A percentile compares a stretch with the other conserved stretches of the same genome.
Evolutionary conservation across 1,140 invertebrate species (phyloP).

Genomic region (Drosophila aff.): DNA sequence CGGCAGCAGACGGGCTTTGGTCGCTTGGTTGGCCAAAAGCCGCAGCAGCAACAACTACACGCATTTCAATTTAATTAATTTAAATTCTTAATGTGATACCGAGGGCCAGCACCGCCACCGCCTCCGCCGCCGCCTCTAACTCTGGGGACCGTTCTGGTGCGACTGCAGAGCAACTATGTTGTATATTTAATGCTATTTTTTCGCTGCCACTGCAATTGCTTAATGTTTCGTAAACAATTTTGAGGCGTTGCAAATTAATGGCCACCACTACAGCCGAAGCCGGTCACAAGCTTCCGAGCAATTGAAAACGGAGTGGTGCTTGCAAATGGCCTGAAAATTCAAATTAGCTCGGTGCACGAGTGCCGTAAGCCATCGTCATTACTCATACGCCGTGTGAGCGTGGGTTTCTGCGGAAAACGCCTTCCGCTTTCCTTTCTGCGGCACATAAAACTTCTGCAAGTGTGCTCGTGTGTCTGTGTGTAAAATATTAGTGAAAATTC

Average conservation of each 20-base stretch:
- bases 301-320: slow-evolving; percentile 56
- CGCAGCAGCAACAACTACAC: slow-evolving; percentile 49
- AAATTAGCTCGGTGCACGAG: slow-evolving; percentile 44
- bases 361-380: slow-evolving; percentile 39
- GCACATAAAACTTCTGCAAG: slow-evolving; percentile 18
- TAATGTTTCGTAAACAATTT: slow-evolving; percentile 75
- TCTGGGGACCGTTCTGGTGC: slow-evolving; percentile 28
- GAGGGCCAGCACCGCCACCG: slow-evolving; percentile 17
- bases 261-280: slow-evolving; percentile 39
- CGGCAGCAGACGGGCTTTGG: slow-evolving; percentile 25
- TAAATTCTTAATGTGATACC: slow-evolving; percentile 82
- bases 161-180: slow-evolving; percentile 29
- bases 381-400: slow-evolving; percentile 42
- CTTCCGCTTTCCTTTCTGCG: not conserved
- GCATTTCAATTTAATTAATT: slow-evolving; percentile 83
- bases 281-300: slow-evolving; percentile 66
- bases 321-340: slow-evolving; percentile 49
- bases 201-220: slow-evolving; percentile 73
- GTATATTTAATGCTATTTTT: slow-evolving; percentile 59
- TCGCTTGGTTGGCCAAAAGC: slow-evolving; percentile 36
- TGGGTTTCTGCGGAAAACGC: slow-evolving; percentile 9
- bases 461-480: slow-evolving; percentile 13
- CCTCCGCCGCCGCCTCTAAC: slow-evolving; percentile 27
- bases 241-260: slow-evolving; percentile 75
- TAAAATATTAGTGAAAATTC: slow-evolving; percentile 56